These are phyloP conservation scores for Brenthis ino DNA, from an alignment of 2,888 invertebrate species.

Conservation along the genomic window DNA sequence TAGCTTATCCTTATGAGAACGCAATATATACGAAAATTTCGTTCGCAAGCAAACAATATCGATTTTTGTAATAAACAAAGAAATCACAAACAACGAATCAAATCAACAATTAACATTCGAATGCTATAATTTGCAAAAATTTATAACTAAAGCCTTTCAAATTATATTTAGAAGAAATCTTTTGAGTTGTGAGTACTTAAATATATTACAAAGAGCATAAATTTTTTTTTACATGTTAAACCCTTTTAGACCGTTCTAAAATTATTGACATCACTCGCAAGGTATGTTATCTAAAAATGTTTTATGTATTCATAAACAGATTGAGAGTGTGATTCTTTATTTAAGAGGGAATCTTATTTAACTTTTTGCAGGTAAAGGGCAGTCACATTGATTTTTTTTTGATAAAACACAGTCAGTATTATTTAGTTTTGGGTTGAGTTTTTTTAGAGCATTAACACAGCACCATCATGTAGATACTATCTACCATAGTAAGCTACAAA, in stretches of 20 bases:
- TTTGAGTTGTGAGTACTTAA: constrained; percentile 18
- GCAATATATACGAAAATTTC: too few species aligned
- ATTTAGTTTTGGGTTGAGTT: too few species aligned
- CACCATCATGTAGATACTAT: too few species aligned
- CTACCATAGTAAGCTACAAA: too few species aligned
- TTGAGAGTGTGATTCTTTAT: constrained; percentile 29
- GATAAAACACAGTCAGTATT: too few species aligned
- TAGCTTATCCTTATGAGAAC: too few species aligned
- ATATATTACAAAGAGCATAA: constrained; percentile 3
- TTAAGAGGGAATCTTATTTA: not conserved
- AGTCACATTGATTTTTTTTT: too few species aligned
- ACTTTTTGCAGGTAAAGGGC: too few species aligned
- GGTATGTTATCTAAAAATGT: constrained; percentile 35
- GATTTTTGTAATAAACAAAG: not conserved
- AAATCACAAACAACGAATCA: not conserved
- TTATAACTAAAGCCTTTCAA: not conserved
- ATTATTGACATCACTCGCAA: constrained; percentile 28
- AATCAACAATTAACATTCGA: not conserved
- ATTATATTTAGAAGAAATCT: constrained; percentile 9
- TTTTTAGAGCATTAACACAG: too few species aligned
- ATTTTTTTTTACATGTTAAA: constrained; percentile 20
- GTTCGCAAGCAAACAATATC: too few species aligned
- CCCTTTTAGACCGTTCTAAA: constrained; percentile 25
- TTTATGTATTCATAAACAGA: constrained; percentile 38
- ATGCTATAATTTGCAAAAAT: not conserved